Percentiles rank a stretch among this genome's conserved stretches.
These are phyloP conservation scores for Pseudorasbora parva DNA, from an alignment of 2,113 vertebrate genomes.

Conservation along the genomic window DNA sequence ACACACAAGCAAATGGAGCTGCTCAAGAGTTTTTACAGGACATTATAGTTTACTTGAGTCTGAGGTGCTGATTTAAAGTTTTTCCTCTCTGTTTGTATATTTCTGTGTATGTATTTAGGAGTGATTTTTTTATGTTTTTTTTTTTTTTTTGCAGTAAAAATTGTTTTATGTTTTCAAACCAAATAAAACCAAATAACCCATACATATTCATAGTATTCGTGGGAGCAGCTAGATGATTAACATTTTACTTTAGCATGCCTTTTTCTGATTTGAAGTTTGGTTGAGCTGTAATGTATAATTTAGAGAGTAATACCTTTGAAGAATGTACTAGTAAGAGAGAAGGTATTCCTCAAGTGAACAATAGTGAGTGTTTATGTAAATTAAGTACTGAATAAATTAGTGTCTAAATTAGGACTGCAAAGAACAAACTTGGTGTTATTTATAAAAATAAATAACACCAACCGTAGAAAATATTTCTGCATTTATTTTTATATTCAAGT, in stretches of 20 bases:
- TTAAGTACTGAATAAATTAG: neutral
- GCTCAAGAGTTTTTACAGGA: neutral
- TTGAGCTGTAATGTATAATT: conserved; percentile 26
- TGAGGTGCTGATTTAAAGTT: neutral
- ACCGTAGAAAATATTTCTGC: too few species aligned
- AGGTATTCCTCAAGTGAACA: neutral
- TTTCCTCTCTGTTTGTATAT: neutral
- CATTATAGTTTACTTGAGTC: neutral
- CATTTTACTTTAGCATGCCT: conserved; percentile 11
- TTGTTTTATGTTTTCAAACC: too few species aligned
- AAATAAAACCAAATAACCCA: neutral
- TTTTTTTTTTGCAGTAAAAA: too few species aligned
- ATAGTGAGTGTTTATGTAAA: neutral
- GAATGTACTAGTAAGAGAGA: neutral
- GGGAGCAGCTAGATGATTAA: conserved; percentile 14
- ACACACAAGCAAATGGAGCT: neutral
- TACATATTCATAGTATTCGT: neutral
- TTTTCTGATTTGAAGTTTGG: neutral
- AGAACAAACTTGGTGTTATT: too few species aligned
- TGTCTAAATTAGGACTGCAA: neutral
- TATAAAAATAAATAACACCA: too few species aligned
- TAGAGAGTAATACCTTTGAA: conserved; percentile 30
- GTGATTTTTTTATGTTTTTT: too few species aligned
- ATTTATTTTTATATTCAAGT: neutral
- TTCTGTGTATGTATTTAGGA: too few species aligned